These are phyloP conservation scores for Melanerpes formicivorus DNA, from an alignment of 2,113 vertebrate species.

Conservation along the genomic window DNA sequence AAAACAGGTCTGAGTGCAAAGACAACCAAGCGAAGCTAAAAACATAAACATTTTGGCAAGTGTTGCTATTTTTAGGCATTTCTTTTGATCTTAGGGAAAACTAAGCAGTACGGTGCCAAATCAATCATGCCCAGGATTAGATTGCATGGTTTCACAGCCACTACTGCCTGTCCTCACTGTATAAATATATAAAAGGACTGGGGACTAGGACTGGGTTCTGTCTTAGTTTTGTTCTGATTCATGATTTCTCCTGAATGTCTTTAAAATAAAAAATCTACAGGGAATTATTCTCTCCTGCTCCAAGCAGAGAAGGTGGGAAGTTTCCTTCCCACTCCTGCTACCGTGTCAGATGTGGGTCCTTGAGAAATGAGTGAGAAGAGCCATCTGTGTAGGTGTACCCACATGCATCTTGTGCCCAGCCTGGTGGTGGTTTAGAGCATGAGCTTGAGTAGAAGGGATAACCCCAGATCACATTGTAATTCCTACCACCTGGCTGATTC, in stretches of 20 bases:
- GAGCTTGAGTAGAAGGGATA: neutral
- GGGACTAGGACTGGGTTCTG: neutral
- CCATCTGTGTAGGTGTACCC: accelerated
- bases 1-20: neutral
- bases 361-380: neutral
- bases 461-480: neutral
- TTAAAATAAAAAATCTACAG: neutral
- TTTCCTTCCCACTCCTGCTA: neutral
- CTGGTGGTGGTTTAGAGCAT: neutral
- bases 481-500: neutral
- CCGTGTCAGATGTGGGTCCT: accelerated
- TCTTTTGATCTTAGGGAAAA: slow-evolving; percentile 56
- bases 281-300: neutral
- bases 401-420: neutral
- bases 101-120: slow-evolving; percentile 49
- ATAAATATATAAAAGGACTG: neutral
- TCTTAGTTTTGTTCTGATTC: neutral
- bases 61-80: slow-evolving; percentile 42
- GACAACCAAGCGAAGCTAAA: neutral
- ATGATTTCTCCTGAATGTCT: neutral
- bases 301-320: no score
- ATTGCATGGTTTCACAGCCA: slow-evolving; percentile 17
- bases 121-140: slow-evolving; percentile 33
- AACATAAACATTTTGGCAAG: slow-evolving; percentile 31
- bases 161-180: neutral